Percentiles rank a stretch among this genome's conserved stretches.
Conservation (phyloP, 2,113 vertebrate species). For the Andinoacara biseriatus region DNA sequence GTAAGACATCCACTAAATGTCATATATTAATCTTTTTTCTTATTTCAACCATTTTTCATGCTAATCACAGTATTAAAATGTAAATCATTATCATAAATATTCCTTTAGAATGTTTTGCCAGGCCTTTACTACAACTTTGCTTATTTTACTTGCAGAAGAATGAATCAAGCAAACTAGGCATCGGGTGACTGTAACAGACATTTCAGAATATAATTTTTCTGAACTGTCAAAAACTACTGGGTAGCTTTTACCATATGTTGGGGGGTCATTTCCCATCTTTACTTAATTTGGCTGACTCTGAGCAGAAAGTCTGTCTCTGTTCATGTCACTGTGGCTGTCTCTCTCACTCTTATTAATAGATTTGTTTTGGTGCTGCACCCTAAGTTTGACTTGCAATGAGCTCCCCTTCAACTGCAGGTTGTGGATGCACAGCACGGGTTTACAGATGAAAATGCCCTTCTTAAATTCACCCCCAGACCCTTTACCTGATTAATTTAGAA, state of each 20-base stretch:
- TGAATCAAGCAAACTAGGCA: neutral
- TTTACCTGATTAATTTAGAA: neutral
- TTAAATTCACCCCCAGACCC: neutral
- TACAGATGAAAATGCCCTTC: too few species aligned
- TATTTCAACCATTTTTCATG: neutral
- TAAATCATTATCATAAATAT: neutral
- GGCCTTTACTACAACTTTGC: neutral
- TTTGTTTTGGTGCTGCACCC: neutral
- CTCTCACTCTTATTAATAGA: too few species aligned
- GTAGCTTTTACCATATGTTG: neutral
- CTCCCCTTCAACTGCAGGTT: too few species aligned
- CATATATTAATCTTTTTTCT: neutral
- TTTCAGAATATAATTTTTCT: neutral
- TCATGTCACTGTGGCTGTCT: neutral
- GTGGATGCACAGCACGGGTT: too few species aligned
- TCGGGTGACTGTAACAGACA: neutral
- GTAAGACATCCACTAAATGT: neutral
- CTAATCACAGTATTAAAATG: neutral
- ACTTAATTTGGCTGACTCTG: neutral
- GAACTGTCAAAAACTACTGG: neutral
- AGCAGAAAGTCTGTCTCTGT: neutral
- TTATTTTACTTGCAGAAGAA: neutral
- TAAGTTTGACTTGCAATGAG: too few species aligned
- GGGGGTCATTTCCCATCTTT: neutral
- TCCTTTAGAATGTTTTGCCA: neutral